phyloP scores from a whole-genome alignment of 2,888 invertebrate genomes.

The Craniophora ligustri region DNA sequence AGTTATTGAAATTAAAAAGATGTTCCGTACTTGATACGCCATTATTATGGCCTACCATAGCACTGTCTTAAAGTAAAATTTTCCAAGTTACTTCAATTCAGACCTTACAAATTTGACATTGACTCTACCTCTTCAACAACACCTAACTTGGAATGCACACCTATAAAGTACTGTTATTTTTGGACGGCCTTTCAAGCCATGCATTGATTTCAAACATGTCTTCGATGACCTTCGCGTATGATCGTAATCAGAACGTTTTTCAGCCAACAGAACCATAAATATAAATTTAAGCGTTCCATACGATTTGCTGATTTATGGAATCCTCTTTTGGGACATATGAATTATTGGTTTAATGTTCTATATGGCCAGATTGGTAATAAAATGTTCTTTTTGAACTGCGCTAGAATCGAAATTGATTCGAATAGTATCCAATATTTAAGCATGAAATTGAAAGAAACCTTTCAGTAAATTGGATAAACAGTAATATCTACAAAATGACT shows the following conservation, averaged over 20 bases:
- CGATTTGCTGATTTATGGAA: slow-evolving; percentile 38
- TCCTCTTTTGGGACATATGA: slow-evolving; percentile 28
- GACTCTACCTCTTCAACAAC: slow-evolving; percentile 2
- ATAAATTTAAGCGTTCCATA: slow-evolving; percentile 36
- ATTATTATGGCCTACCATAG: neutral
- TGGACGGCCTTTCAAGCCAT: slow-evolving; percentile 12
- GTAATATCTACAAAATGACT: too few relatives aligned
- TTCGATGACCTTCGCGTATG: slow-evolving; percentile 34
- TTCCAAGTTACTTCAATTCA: too few relatives aligned
- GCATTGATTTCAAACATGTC: slow-evolving; percentile 33
- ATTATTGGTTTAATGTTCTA: slow-evolving; percentile 26
- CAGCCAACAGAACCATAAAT: slow-evolving; percentile 21
- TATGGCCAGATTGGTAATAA: slow-evolving; percentile 39
- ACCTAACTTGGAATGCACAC: slow-evolving; percentile 5
- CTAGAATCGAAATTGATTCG: too few relatives aligned
- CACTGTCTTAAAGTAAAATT: too few relatives aligned
- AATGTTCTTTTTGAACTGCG: slow-evolving; percentile 21
- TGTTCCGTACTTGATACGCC: neutral
- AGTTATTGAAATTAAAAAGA: too few relatives aligned
- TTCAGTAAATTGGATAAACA: too few relatives aligned
- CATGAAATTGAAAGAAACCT: too few relatives aligned
- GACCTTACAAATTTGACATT: slow-evolving; percentile 21
- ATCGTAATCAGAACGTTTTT: slow-evolving; percentile 39
- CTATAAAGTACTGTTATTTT: slow-evolving; percentile 24
- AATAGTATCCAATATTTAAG: slow-evolving; percentile 9